Base-by-base conservation (phyloP, 2,888 invertebrate genomes). In the Augochlorella aurata region DNA sequence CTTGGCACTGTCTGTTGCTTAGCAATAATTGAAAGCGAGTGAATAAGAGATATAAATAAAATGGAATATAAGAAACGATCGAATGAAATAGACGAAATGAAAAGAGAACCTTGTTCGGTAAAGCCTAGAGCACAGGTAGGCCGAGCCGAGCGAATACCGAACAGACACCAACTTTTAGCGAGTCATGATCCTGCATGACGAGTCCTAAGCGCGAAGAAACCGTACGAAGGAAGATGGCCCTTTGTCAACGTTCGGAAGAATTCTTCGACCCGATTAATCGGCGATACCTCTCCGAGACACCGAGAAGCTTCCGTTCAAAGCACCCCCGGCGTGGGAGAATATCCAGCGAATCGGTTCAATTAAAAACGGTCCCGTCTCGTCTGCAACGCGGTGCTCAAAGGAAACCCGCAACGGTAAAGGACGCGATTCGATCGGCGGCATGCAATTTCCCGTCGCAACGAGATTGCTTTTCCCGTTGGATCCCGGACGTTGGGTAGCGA, bases 331-430 rank as follows among this genome's bases (percentile, higher is more conserved):
- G 44, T 47, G 54, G 71, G 71, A 58, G 71, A 58, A 58, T 49
- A 65, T 52, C 50, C 52, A 29, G 16, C 78, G 74, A 61, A 69
- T 52, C 68, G 63, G 61, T 69, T 74, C 78, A 63, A 79, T 79
- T 74, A 74, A 74, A 79, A 79, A 69, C 69, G 78, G 49, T 24
- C 54, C 74, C 58, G 54, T 67, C 77, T 78, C 77, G 67, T 78
- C 67, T 73, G 73, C 54, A 58, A 29, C 73, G 77, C 58, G 38
- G 66, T 16, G 71, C 49, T 72, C 77, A 78, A 78, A 78, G 77
- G 77, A 73, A 78, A 61, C 58, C 72, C 71, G 73, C 72, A 65
- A 73, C 71, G 70, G 72, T 68, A 81, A 74, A 85, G 84, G 82
- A 79, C 75, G 71, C 66, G 71, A 71, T 71, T 65, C 77, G 67